Conservation (phyloP, 2,113 vertebrate species). For the Cygnus atratus region DNA sequence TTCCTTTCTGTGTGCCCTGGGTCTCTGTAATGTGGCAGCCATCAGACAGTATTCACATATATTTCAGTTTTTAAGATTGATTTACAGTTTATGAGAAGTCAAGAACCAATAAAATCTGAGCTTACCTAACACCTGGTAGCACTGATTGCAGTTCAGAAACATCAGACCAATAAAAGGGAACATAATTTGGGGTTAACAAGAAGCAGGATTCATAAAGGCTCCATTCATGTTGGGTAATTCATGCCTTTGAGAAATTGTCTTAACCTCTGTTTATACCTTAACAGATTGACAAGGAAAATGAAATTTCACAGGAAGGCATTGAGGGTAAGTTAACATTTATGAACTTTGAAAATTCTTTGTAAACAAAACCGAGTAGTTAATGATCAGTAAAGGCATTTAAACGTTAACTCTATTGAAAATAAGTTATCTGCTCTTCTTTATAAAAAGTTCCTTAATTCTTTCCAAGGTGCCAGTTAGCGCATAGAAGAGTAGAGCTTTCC, state of each 20-base stretch:
- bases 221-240: conserved; percentile 2
- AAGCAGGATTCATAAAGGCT: not conserved
- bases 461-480: not conserved
- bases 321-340: not conserved
- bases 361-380: not conserved
- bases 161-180: not conserved
- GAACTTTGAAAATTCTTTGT: not conserved
- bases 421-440: not conserved
- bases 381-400: not conserved
- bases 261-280: not conserved
- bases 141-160: not conserved
- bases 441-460: not conserved
- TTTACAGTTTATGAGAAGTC: not conserved
- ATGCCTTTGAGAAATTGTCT: not conserved
- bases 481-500: not conserved
- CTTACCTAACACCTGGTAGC: not conserved
- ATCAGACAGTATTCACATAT: not conserved
- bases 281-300: not conserved
- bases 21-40: not conserved
- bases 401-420: not conserved
- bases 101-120: not conserved
- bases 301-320: not conserved
- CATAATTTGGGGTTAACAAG: not conserved
- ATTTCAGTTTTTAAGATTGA: not conserved
- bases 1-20: not conserved